A percentile compares a stretch with the other conserved stretches of the same genome.
Evolutionary conservation across 1,140 invertebrate genomes (phyloP).

Genomic region (Druon quercuslanigerum): DNA sequence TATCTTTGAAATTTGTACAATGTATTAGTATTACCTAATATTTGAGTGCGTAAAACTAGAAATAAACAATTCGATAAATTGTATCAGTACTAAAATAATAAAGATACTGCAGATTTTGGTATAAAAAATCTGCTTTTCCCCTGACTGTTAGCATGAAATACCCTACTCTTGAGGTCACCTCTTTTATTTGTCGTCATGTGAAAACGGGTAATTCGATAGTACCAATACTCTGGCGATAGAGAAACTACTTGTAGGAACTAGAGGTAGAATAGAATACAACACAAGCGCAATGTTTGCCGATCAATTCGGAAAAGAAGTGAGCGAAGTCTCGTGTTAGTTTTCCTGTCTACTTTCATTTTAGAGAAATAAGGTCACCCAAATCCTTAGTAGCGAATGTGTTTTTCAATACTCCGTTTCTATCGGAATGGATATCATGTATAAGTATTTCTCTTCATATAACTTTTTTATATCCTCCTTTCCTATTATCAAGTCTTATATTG

Average conservation of each 20-base stretch:
- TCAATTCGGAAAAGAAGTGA: background rate
- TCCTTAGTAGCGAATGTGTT: background rate
- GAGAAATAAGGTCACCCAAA: background rate
- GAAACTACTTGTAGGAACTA: background rate
- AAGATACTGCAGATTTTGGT: too few species aligned
- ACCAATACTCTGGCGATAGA: background rate
- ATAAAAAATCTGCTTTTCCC: too few species aligned
- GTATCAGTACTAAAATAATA: too few species aligned
- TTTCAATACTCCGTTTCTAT: background rate
- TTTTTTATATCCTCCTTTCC: background rate
- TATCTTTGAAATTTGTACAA: too few species aligned
- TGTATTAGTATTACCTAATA: too few species aligned
- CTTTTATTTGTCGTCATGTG: background rate
- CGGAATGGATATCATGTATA: background rate
- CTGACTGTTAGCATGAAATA: too few species aligned
- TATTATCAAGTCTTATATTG: too few species aligned
- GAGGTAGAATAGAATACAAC: too few species aligned
- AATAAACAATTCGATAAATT: too few species aligned
- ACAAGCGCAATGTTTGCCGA: background rate
- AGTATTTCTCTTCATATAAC: too few species aligned
- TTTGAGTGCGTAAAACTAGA: too few species aligned
- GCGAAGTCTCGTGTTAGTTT: conserved; percentile 2
- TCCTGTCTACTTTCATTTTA: conserved; percentile 6
- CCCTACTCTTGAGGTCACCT: background rate
- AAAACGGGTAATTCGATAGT: background rate